Evolutionary conservation across 2,888 invertebrate genomes (phyloP).

Genomic region (Lamproptera curius): DNA sequence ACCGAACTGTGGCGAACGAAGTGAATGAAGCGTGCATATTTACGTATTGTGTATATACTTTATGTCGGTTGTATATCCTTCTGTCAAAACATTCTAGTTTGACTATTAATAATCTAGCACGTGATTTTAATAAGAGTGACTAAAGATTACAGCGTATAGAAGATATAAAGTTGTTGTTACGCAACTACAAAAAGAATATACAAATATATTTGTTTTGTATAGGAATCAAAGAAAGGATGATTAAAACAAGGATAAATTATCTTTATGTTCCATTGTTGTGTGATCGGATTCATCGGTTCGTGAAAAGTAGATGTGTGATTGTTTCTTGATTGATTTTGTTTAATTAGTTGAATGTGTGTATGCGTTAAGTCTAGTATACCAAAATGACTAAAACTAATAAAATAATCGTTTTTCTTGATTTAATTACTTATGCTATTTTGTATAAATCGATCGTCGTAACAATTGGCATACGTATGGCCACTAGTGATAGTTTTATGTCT

Average conservation of each 20-base stretch:
- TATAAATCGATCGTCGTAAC: not conserved
- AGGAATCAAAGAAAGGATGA: no score
- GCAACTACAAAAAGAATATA: not conserved
- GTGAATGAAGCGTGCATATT: not conserved
- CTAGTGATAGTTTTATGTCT: conserved; percentile 15
- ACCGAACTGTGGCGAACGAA: not conserved
- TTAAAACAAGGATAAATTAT: not conserved
- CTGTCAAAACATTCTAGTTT: no score
- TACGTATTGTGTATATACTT: not conserved
- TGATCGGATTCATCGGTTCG: not conserved
- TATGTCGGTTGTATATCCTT: not conserved
- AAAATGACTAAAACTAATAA: no score
- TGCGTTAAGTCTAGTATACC: not conserved
- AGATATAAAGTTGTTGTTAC: not conserved
- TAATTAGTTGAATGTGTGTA: not conserved
- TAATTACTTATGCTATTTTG: not conserved
- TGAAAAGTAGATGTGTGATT: not conserved
- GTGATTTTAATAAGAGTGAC: not conserved
- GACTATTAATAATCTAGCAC: not conserved
- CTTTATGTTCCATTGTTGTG: not conserved
- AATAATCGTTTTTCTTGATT: no score
- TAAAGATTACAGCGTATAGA: not conserved
- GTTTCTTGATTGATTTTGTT: not conserved
- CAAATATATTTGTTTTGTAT: no score
- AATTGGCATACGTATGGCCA: not conserved